Percentiles rank a stretch among this genome's conserved stretches.
Evolutionary conservation across 2,113 vertebrate genomes (phyloP).

Genomic region (Pantherophis guttatus): DNA sequence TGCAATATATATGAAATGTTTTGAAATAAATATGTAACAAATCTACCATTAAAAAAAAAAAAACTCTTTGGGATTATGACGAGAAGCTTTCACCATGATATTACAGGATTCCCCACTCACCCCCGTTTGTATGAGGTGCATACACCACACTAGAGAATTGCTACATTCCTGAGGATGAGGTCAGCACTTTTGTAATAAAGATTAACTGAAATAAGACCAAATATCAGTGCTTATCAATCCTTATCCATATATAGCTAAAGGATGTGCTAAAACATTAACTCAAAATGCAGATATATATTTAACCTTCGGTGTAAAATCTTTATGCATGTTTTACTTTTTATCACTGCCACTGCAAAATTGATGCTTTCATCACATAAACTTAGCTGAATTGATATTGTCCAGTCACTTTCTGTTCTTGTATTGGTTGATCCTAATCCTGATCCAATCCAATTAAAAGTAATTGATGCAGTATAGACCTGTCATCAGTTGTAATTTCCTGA

Average conservation of each 20-base stretch:
- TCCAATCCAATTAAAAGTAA: background rate
- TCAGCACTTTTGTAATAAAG: background rate
- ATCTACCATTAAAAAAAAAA: background rate
- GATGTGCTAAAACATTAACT: background rate
- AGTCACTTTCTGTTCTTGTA: background rate
- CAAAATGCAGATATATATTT: background rate
- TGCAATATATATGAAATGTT: background rate
- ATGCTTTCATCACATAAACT: background rate
- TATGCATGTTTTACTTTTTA: background rate
- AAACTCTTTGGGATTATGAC: background rate
- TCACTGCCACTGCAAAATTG: background rate
- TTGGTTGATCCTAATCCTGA: background rate
- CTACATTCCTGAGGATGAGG: background rate
- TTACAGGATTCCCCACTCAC: background rate
- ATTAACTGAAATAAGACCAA: slow-evolving; percentile 7
- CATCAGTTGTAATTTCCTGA: background rate
- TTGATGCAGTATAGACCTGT: background rate
- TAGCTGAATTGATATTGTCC: background rate
- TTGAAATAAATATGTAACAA: background rate
- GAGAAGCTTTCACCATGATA: background rate
- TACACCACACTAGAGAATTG: background rate
- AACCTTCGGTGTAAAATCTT: background rate
- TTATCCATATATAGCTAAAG: slow-evolving; percentile 4
- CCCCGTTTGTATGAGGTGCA: background rate
- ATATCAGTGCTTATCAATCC: background rate